Evolutionary conservation across 2,888 invertebrate species (phyloP).

Genomic region (Esperia sulphurella): DNA sequence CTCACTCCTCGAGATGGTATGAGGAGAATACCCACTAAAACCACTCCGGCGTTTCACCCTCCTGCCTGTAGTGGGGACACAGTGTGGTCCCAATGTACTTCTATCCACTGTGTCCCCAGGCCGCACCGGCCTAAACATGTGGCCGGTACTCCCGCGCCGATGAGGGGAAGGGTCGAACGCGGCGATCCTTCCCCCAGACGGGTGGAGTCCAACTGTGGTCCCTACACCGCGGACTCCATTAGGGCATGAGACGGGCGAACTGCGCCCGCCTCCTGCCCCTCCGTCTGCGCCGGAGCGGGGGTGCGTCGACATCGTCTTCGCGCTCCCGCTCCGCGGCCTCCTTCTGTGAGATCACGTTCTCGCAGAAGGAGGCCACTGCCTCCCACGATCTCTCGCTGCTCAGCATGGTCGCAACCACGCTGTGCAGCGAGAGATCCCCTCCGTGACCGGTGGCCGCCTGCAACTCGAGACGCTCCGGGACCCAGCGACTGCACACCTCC

Average conservation of each 20-base stretch:
- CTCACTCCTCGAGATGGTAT: too few species aligned
- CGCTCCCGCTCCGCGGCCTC: slow-evolving; percentile 3
- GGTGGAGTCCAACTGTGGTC: too few species aligned
- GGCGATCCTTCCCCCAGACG: too few species aligned
- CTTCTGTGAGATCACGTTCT: slow-evolving; percentile 9
- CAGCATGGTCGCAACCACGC: not conserved
- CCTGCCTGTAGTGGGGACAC: too few species aligned
- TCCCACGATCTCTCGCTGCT: not conserved
- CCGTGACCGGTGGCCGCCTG: not conserved
- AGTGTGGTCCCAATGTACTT: too few species aligned
- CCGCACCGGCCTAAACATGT: too few species aligned
- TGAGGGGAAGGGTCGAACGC: too few species aligned
- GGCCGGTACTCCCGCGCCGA: too few species aligned
- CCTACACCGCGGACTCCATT: too few species aligned
- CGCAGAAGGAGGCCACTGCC: slow-evolving; percentile 9
- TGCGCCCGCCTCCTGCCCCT: not conserved
- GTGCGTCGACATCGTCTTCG: not conserved
- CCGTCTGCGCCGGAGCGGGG: not conserved
- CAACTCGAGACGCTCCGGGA: not conserved
- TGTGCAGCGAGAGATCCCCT: not conserved
- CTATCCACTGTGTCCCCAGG: too few species aligned
- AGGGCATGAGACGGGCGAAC: not conserved
- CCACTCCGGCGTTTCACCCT: too few species aligned
- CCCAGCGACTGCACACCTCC: not conserved
- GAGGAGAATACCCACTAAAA: too few species aligned